Evolutionary conservation across 2,888 invertebrate genomes (phyloP).

Genomic region (Teinopalpus imperialis): DNA sequence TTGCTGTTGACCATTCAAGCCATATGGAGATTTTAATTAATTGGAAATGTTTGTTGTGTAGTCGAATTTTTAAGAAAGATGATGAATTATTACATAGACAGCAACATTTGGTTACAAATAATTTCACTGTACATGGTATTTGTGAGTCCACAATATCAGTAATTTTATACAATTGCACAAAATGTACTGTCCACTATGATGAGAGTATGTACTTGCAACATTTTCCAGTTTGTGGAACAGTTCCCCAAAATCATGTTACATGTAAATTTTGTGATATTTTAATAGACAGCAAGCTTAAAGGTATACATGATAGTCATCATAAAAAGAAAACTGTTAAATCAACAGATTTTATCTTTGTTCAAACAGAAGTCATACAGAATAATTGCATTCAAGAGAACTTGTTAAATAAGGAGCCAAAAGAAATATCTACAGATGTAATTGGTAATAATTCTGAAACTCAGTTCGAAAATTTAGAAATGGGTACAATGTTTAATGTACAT

Average conservation of each 20-base stretch:
- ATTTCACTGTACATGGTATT: slow-evolving; percentile 44
- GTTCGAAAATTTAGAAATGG: neutral
- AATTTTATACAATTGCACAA: slow-evolving; percentile 53
- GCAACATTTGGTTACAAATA: slow-evolving; percentile 49
- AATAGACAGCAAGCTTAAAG: slow-evolving; percentile 42
- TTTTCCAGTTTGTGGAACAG: slow-evolving; percentile 41
- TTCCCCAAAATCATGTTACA: slow-evolving; percentile 40
- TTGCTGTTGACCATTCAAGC: slow-evolving; percentile 46
- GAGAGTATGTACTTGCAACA: slow-evolving; percentile 49
- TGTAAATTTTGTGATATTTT: slow-evolving; percentile 57
- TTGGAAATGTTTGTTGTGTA: slow-evolving; percentile 56
- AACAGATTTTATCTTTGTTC: slow-evolving; percentile 40
- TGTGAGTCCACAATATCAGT: slow-evolving; percentile 34
- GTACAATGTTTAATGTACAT: slow-evolving; percentile 31
- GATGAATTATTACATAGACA: slow-evolving; percentile 48
- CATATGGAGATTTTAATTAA: slow-evolving; percentile 49
- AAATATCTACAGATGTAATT: neutral
- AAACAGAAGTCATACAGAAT: slow-evolving; percentile 32
- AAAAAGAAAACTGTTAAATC: slow-evolving; percentile 29
- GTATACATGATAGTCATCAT: slow-evolving; percentile 39
- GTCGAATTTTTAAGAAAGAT: slow-evolving; percentile 48
- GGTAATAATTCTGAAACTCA: neutral
- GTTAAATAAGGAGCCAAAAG: neutral
- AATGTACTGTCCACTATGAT: slow-evolving; percentile 53
- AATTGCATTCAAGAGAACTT: neutral